These are phyloP conservation scores for Meiosimyza platycephala DNA, from an alignment of 2,888 invertebrate species.

Conservation along the genomic window DNA sequence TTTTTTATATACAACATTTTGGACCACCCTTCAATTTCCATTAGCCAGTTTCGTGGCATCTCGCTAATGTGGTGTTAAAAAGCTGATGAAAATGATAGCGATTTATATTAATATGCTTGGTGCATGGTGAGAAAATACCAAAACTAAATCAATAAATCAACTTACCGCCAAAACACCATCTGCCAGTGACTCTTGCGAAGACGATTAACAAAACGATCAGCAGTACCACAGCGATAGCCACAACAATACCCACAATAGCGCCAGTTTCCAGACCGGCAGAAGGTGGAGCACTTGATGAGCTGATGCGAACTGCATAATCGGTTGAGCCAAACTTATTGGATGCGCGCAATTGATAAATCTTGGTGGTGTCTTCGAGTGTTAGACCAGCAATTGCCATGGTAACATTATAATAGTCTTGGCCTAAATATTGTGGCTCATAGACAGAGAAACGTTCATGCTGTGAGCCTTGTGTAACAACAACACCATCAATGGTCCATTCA, in stretches of 20 bases:
- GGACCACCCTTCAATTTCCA: too few species aligned
- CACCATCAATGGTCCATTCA: slow-evolving; percentile 75
- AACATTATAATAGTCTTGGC: slow-evolving; percentile 77
- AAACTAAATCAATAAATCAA: slow-evolving; percentile 31
- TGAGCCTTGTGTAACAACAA: slow-evolving; percentile 69
- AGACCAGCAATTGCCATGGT: slow-evolving; percentile 76
- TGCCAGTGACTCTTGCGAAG: slow-evolving; percentile 82
- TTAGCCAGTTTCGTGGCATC: too few species aligned
- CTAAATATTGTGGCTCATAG: slow-evolving; percentile 60
- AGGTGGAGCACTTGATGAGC: slow-evolving; percentile 74
- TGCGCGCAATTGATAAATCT: slow-evolving; percentile 76
- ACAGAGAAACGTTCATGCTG: slow-evolving; percentile 62
- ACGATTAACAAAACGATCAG: slow-evolving; percentile 75
- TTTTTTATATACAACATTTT: too few species aligned
- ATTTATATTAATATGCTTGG: too few species aligned
- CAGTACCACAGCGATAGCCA: slow-evolving; percentile 76
- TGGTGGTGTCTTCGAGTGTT: slow-evolving; percentile 80
- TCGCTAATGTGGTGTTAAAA: too few species aligned
- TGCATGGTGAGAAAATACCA: neutral
- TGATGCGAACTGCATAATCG: slow-evolving; percentile 76
- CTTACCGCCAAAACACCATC: slow-evolving; percentile 91
- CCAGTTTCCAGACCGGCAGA: slow-evolving; percentile 80
- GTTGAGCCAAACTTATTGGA: slow-evolving; percentile 76
- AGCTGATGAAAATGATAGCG: too few species aligned
- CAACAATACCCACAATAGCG: slow-evolving; percentile 80